A percentile compares a stretch with the other conserved stretches of the same genome.
These are phyloP conservation scores for Poeciliopsis retropinna DNA, from an alignment of 2,113 vertebrate genomes.

Conservation along the genomic window DNA sequence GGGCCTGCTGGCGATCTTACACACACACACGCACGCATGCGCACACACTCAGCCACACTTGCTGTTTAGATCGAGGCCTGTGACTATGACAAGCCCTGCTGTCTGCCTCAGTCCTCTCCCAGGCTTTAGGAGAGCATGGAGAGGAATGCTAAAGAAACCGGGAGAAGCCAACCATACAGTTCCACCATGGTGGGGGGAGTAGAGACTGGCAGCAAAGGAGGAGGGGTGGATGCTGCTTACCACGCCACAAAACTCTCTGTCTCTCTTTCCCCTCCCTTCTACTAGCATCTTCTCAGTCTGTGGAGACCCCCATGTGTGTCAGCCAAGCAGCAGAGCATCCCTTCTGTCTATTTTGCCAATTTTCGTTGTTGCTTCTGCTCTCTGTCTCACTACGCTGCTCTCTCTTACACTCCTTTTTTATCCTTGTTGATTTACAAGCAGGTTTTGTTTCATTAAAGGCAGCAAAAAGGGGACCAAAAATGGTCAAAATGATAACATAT, in stretches of 20 bases:
- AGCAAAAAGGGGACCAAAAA: background rate
- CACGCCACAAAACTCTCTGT: conserved; percentile 63
- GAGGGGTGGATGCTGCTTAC: conserved; percentile 49
- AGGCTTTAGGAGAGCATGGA: conserved; percentile 69
- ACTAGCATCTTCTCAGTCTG: conserved; percentile 63
- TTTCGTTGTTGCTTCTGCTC: conserved; percentile 49
- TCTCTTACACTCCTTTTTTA: conserved; percentile 20
- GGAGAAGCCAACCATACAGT: conserved; percentile 78
- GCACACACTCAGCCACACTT: conserved; percentile 8
- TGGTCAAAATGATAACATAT: background rate
- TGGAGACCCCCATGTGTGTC: conserved; percentile 74
- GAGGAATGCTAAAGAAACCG: conserved; percentile 76
- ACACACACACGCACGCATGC: background rate
- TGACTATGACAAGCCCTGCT: conserved; percentile 74
- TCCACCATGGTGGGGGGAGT: conserved; percentile 45
- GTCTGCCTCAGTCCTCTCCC: conserved; percentile 72
- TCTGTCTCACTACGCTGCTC: conserved; percentile 40
- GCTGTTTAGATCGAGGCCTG: conserved; percentile 53
- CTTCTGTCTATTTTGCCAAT: conserved; percentile 68
- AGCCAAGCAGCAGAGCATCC: conserved; percentile 75
- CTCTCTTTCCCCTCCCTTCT: conserved; percentile 60
- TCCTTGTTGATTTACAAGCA: conserved; percentile 4
- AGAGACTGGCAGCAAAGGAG: conserved; percentile 43
- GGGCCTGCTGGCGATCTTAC: conserved; percentile 8
- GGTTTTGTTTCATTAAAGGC: background rate